Evolutionary conservation across 2,888 invertebrate species (phyloP), one percentile per base, ranked within the genome.

Genomic region (Troglohyphantes excavatus): DNA sequence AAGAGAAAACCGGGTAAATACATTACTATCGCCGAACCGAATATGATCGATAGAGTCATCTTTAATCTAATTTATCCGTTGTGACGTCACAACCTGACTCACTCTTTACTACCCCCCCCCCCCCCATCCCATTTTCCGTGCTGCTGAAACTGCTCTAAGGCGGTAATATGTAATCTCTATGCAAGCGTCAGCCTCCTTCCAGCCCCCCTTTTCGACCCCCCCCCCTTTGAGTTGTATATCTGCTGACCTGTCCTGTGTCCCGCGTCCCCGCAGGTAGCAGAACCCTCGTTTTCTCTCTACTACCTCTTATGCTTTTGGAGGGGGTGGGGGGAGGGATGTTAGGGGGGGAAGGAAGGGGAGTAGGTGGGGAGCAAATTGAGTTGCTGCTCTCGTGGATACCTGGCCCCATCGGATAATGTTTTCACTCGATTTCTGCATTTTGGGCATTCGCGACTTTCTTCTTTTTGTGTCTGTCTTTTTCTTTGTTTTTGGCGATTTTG

Each of bases 21-120:
- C 88, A 89, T 89, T 89, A 89, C 82, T 68, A 67, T 82, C 82
- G 59, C 43, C 81, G 88, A 76, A 82, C 88, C 88, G 88, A 89
- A 82, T 81, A 89, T 89, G 88, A 89, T 89, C 88, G 88, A 89
- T 89, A 82, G 87, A 88, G 88, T 89, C 88, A 89, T 89, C 88
- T 89, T 89, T 89, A 89, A 89, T 89, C 88, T 89, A 89, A 89
- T 89, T 89, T 89, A 82, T 68, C 68, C 88, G 67, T 39, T 39
- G 53, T 89, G 88, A 89, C 88, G 88, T 89, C 88, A 88, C 65
- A 26, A 43, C 75, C 81, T 75, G 87, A 88, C 63, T 75, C 81
- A 75, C 63, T 23, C 23, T 70, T 13, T 19, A 23, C 53, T n/a
- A 3, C 67, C 27, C 78, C n/a, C 19, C 39, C 33, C 29, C 17